Evolutionary conservation across 2,888 invertebrate species (phyloP).

Genomic region (Acleris laterana): DNA sequence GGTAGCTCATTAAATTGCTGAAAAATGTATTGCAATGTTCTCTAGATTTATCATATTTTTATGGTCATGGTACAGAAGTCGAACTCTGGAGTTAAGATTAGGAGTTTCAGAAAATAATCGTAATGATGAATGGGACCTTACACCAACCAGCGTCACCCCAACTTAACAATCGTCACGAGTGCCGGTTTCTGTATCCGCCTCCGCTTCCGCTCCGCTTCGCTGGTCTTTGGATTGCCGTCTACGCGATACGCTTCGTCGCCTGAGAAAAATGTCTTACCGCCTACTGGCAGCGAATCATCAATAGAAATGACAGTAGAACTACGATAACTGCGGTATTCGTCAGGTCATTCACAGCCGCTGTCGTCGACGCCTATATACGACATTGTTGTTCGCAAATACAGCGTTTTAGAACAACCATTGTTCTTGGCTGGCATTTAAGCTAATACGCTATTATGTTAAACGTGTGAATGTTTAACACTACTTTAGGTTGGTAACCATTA

Average conservation of each 20-base stretch:
- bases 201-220: slow-evolving; percentile 48
- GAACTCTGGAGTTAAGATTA: too few species aligned
- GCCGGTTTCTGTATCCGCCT: slow-evolving; percentile 46
- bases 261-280: slow-evolving; percentile 73
- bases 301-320: slow-evolving; percentile 48
- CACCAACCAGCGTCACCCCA: neutral
- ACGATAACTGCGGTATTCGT: slow-evolving; percentile 47
- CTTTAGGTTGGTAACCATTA: neutral
- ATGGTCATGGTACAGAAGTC: too few species aligned
- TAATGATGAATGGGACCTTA: neutral
- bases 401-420: slow-evolving; percentile 21
- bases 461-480: slow-evolving; percentile 20
- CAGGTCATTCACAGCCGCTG: slow-evolving; percentile 52
- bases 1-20: too few species aligned
- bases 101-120: too few species aligned
- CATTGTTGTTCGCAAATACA: slow-evolving; percentile 23
- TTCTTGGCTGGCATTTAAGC: slow-evolving; percentile 25
- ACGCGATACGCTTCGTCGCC: slow-evolving; percentile 70
- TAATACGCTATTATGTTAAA: slow-evolving; percentile 25
- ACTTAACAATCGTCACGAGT: neutral
- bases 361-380: slow-evolving; percentile 29
- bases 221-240: slow-evolving; percentile 41
- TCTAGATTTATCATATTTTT: too few species aligned
- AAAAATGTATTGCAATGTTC: too few species aligned
- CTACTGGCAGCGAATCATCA: slow-evolving; percentile 41